Evolutionary conservation across 2,888 invertebrate species (phyloP).

Genomic region (Pammene aurita): DNA sequence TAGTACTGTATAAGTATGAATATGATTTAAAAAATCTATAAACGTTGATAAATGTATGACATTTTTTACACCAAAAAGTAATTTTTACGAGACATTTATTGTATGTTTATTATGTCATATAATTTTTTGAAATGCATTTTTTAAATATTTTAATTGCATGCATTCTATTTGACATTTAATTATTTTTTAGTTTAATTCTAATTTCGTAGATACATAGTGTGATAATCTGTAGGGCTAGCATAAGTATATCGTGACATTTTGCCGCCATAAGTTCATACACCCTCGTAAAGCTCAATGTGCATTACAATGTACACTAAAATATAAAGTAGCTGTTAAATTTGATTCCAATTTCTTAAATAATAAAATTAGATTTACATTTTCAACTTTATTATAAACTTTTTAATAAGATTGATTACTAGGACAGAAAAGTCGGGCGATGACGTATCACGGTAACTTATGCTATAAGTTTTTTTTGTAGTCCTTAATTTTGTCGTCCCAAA

Average conservation of each 20-base stretch:
- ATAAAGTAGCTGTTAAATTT: no score
- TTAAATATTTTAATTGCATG: conserved; percentile 26
- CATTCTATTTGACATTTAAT: conserved; percentile 23
- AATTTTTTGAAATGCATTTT: conserved; percentile 14
- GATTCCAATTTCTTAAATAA: no score
- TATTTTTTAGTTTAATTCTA: not conserved
- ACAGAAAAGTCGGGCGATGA: no score
- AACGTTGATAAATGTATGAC: not conserved
- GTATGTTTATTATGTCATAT: conserved; percentile 12
- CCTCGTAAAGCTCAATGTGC: no score
- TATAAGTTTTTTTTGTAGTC: no score
- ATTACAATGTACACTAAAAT: no score
- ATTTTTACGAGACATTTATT: conserved; percentile 20
- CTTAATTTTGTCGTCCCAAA: no score
- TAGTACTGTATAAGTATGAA: not conserved
- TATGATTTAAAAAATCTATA: not conserved
- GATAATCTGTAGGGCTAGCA: not conserved
- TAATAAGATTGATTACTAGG: no score
- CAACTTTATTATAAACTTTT: no score
- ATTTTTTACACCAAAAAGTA: conserved; percentile 1
- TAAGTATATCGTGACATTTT: not conserved
- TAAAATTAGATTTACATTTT: no score
- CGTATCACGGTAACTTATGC: no score
- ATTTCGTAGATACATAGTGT: not conserved
- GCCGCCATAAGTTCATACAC: not conserved